Evolutionary conservation across 2,888 invertebrate species (phyloP).

Genomic region (Coleophora deauratella): DNA sequence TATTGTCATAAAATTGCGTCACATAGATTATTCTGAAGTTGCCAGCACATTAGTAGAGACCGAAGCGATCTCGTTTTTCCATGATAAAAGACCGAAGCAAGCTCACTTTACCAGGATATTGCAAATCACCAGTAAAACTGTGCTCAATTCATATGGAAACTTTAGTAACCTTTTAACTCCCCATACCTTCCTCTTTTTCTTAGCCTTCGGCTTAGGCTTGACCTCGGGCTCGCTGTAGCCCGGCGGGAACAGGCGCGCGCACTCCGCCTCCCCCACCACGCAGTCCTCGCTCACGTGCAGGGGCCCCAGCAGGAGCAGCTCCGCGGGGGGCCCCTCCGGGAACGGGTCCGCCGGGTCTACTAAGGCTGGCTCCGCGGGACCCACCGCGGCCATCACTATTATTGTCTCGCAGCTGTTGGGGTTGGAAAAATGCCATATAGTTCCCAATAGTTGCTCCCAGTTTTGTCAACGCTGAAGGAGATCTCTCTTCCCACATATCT

Average conservation of each 20-base stretch:
- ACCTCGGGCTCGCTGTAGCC: slow-evolving; percentile 74
- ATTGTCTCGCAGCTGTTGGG: slow-evolving; percentile 77
- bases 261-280: slow-evolving; percentile 77
- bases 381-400: slow-evolving; percentile 78
- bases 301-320: slow-evolving; percentile 78
- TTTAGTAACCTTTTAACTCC: too few relatives aligned
- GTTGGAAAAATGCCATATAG: slow-evolving; percentile 2
- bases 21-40: too few relatives aligned
- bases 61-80: too few relatives aligned
- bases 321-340: slow-evolving; percentile 77
- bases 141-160: too few relatives aligned
- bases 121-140: too few relatives aligned
- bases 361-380: slow-evolving; percentile 76
- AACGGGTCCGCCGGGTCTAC: slow-evolving; percentile 76
- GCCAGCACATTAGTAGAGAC: too few relatives aligned
- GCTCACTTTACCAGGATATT: too few relatives aligned
- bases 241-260: slow-evolving; percentile 79
- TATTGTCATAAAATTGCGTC: too few relatives aligned
- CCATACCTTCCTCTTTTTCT: slow-evolving; percentile 70
- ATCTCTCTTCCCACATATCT: too few relatives aligned
- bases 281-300: slow-evolving; percentile 80
- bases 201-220: slow-evolving; percentile 52
- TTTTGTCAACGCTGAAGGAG: too few relatives aligned
- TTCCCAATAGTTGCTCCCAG: too few relatives aligned
- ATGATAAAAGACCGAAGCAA: too few relatives aligned